Conservation (phyloP, 2,888 invertebrate genomes). For the Parthenolecanium corni region DNA sequence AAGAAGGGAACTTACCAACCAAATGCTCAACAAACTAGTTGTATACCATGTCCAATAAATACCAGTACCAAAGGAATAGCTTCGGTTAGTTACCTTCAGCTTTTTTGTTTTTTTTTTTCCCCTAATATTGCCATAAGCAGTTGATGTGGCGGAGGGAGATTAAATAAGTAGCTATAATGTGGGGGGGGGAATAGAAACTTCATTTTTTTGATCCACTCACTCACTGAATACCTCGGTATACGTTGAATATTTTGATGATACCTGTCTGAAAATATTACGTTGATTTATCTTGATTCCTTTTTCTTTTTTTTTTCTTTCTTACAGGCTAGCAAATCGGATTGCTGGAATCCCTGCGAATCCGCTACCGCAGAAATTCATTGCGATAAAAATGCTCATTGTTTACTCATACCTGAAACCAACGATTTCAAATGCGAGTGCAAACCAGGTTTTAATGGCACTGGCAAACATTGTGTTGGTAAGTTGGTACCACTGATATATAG, state of each 20-base stretch:
- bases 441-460: slow-evolving; percentile 82
- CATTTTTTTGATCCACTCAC: too few species aligned
- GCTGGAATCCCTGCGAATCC: slow-evolving; percentile 83
- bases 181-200: too few species aligned
- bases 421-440: slow-evolving; percentile 87
- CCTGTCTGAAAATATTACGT: too few species aligned
- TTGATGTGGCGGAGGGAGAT: too few species aligned
- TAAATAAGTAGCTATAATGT: too few species aligned
- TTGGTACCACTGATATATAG: too few species aligned
- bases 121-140: too few species aligned
- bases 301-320: slow-evolving; percentile 26
- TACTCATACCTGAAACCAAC: slow-evolving; percentile 67
- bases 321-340: slow-evolving; percentile 66
- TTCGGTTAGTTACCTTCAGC: slow-evolving; percentile 50
- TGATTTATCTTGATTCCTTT: background rate
- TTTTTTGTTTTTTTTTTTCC: too few species aligned
- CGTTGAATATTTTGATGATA: too few species aligned
- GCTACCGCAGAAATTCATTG: slow-evolving; percentile 71
- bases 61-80: slow-evolving; percentile 75
- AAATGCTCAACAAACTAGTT: slow-evolving; percentile 74
- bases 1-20: slow-evolving; percentile 84
- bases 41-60: slow-evolving; percentile 77
- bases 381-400: slow-evolving; percentile 74
- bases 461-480: slow-evolving; percentile 57
- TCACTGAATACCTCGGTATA: too few species aligned